These are phyloP conservation scores for Lordiphosa fenestrarum DNA, from an alignment of 2,888 invertebrate species.

Conservation along the genomic window DNA sequence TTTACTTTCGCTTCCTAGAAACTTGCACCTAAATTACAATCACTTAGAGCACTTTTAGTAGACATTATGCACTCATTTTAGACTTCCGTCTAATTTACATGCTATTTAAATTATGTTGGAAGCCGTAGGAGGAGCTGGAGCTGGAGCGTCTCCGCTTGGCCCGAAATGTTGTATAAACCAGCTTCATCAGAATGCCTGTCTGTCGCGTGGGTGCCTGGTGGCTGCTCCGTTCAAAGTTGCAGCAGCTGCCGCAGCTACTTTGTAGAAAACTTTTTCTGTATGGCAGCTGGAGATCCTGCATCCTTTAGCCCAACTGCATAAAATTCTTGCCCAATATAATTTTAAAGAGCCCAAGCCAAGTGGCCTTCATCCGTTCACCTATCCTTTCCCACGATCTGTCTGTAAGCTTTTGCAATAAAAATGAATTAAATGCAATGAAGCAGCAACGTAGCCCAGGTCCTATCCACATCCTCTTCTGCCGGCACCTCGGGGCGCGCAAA, in stretches of 20 bases:
- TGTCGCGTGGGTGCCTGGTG: constrained; percentile 16
- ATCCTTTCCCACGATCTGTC: constrained; percentile 55
- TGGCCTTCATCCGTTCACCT: constrained; percentile 51
- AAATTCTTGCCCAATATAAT: constrained; percentile 72
- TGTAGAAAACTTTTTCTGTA: constrained; percentile 71
- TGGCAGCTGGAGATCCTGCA: constrained; percentile 14
- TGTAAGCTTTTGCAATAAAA: constrained; percentile 73
- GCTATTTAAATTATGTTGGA: constrained; percentile 73
- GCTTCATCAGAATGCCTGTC: constrained; percentile 70
- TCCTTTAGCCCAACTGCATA: constrained; percentile 58
- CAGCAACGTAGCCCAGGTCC: constrained; percentile 41
- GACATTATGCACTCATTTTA: constrained; percentile 74
- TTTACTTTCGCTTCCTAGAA: constrained; percentile 16
- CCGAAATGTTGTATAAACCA: constrained; percentile 48
- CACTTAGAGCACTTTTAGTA: constrained; percentile 72
- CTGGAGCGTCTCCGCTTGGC: not conserved
- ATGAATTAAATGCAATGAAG: constrained; percentile 76
- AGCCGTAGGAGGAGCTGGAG: constrained; percentile 17
- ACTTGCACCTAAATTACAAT: constrained; percentile 71
- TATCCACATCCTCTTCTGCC: constrained; percentile 19
- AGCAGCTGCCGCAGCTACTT: constrained; percentile 65
- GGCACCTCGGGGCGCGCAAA: constrained; percentile 60
- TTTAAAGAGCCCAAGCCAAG: constrained; percentile 69
- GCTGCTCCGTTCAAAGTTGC: constrained; percentile 55
- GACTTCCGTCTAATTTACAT: constrained; percentile 75